Conservation (phyloP, 1,140 invertebrate species). For the Leptoteleia sp. region DNA sequence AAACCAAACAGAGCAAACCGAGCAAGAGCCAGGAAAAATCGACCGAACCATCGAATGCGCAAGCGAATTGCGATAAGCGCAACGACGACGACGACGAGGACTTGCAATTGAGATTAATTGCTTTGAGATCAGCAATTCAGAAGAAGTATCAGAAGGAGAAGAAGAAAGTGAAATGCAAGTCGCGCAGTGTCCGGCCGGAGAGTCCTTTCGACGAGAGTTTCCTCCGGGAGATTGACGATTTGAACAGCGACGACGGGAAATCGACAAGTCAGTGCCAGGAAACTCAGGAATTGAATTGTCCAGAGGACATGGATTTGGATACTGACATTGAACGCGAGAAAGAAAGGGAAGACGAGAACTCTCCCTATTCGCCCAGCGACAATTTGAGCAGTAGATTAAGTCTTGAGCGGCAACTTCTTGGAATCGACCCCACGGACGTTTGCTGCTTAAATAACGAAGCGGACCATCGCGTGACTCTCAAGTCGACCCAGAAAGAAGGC, state of each 20-base stretch:
- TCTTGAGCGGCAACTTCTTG: conserved; percentile 48
- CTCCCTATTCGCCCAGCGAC: conserved; percentile 75
- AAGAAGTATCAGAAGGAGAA: conserved; percentile 74
- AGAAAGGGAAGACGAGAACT: conserved; percentile 53
- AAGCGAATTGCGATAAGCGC: conserved; percentile 7
- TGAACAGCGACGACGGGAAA: not conserved
- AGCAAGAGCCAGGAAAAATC: conserved; percentile 29
- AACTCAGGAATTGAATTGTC: conserved; percentile 31
- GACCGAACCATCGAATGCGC: not conserved
- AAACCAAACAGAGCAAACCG: conserved; percentile 73
- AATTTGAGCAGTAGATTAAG: conserved; percentile 64
- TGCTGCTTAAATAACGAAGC: conserved; percentile 33
- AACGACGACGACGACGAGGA: conserved; percentile 69
- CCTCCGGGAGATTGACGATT: conserved; percentile 54
- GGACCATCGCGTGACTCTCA: not conserved
- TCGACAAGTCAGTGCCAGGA: not conserved
- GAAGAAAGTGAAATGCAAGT: conserved; percentile 14
- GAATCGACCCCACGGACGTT: conserved; percentile 48
- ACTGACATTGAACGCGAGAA: conserved; percentile 76
- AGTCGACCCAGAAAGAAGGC: not conserved
- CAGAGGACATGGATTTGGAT: conserved; percentile 79
- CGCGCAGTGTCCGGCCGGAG: not conserved
- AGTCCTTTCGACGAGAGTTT: conserved; percentile 76
- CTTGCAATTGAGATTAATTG: too few relatives aligned
- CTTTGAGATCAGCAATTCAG: conserved; percentile 74